Evolutionary conservation across 2,888 invertebrate species (phyloP).

Genomic region (Escarpia spicata): DNA sequence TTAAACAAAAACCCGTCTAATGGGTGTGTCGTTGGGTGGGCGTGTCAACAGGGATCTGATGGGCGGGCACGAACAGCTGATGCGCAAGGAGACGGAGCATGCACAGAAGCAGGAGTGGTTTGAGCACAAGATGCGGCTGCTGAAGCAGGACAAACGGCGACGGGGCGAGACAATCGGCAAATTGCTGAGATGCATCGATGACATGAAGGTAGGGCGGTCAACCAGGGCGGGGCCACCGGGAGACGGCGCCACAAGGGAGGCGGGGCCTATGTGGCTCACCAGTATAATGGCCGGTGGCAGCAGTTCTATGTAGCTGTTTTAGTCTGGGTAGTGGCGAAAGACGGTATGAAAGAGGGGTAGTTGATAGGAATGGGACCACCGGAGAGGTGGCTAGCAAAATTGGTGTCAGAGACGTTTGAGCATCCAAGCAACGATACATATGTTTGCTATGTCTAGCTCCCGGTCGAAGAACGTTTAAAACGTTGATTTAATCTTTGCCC

Average conservation of each 20-base stretch:
- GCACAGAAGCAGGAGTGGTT: slow-evolving; percentile 32
- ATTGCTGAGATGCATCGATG: slow-evolving; percentile 33
- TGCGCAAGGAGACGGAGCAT: neutral
- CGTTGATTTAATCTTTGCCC: no score
- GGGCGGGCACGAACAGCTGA: neutral
- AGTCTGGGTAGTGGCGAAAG: neutral
- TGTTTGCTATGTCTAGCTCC: no score
- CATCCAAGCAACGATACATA: no score
- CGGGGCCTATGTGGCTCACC: neutral
- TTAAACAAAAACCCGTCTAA: neutral
- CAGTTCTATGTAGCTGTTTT: neutral
- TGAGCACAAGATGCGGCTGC: slow-evolving; percentile 36
- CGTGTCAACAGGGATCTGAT: neutral
- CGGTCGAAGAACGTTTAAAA: no score
- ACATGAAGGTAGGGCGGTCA: slow-evolving; percentile 23
- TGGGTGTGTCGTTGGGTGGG: neutral
- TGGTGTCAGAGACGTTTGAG: no score
- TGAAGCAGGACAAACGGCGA: slow-evolving; percentile 38
- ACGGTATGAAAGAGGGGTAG: neutral
- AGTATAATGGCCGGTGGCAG: neutral
- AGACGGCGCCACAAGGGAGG: neutral
- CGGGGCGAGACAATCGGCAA: slow-evolving; percentile 39
- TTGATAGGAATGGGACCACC: neutral
- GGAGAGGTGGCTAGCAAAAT: no score
- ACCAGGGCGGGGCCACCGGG: neutral